Conservation (phyloP, 2,888 invertebrate species). For the Pristionchus japonicus region DNA sequence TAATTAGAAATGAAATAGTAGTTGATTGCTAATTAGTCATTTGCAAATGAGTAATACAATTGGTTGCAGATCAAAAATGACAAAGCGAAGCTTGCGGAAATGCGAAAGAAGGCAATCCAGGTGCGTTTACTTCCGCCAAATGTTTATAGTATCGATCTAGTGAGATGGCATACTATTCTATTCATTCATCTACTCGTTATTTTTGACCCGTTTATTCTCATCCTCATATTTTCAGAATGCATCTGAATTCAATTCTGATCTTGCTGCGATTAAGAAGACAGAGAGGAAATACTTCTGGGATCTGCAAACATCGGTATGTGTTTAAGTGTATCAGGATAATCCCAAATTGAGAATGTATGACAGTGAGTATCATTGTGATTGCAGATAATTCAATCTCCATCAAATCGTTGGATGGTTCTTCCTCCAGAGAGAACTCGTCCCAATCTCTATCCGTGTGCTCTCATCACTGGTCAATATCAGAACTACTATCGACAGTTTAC, state of each 20-base stretch:
- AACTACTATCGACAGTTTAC: constrained; percentile 88
- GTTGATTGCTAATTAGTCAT: background rate
- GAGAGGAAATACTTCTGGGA: constrained; percentile 89
- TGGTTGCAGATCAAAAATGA: constrained; percentile 68
- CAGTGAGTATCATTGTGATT: no score
- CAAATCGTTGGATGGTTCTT: constrained; percentile 54
- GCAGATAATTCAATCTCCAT: constrained; percentile 62
- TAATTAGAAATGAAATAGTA: background rate
- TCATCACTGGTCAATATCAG: constrained; percentile 96
- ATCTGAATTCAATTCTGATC: constrained; percentile 81
- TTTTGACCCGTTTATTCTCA: background rate
- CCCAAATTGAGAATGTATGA: background rate
- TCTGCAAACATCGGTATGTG: constrained; percentile 83
- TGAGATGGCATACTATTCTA: background rate
- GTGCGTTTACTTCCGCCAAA: background rate
- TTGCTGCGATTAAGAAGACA: constrained; percentile 85
- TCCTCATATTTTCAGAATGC: constrained; percentile 80
- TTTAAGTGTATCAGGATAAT: background rate
- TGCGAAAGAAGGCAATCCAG: constrained; percentile 86
- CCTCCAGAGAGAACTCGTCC: constrained; percentile 53
- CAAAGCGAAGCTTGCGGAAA: constrained; percentile 78
- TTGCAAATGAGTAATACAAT: no score
- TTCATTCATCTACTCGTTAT: background rate
- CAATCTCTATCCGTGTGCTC: constrained; percentile 86
- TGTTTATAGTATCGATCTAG: constrained; percentile 21